Evolutionary conservation across 1,140 invertebrate genomes (phyloP), one percentile per base, ranked within the genome.

Genomic region (Aphelenchoides besseyi): DNA sequence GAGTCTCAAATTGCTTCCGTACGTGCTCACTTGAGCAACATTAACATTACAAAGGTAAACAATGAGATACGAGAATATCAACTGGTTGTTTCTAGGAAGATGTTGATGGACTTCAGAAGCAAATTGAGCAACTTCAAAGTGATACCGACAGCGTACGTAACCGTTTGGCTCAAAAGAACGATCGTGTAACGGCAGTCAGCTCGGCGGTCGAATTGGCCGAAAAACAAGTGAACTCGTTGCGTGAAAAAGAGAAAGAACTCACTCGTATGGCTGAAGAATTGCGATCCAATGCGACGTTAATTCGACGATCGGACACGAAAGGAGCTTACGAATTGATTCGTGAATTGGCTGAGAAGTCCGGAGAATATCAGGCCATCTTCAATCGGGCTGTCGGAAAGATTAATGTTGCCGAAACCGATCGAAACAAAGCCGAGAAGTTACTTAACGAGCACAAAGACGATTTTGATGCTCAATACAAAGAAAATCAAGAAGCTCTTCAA

Each of bases 281-380:
- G 54, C 77, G 70, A 18, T 66, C 68, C 32, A 77, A 76, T 52
- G 77, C 82, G 3, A 80, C 68, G 29, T 55, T 72, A 68, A 78
- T 83, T 62, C 80, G 83, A 28, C 64, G 75, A 36, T 70, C 77
- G 2, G 82, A 83, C 70, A 78, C 79, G 0, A 81, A 82, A 68
- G 82, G 82, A 67, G 82, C 82, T 36, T 84, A 81, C 48, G 84
- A 83, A 32, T 74, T 84, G 12, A 76, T 84, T 2, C 63, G 69
- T 37, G 81, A 82, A 64, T 55, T 70, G 16, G 76, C 63, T n/a
- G 68, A 59, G 64, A 75, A 76, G 12, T 78, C 82, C 0, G 33
- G 69, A 33, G 61, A 77, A 33, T 66, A 69, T 5, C 75, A 83
- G 53, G 55, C 59, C 2, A 53, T 61, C 2, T 68, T 81, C 26